These are phyloP conservation scores for Nothocercus nigrocapillus DNA, from an alignment of 2,113 vertebrate genomes.

Conservation along the genomic window DNA sequence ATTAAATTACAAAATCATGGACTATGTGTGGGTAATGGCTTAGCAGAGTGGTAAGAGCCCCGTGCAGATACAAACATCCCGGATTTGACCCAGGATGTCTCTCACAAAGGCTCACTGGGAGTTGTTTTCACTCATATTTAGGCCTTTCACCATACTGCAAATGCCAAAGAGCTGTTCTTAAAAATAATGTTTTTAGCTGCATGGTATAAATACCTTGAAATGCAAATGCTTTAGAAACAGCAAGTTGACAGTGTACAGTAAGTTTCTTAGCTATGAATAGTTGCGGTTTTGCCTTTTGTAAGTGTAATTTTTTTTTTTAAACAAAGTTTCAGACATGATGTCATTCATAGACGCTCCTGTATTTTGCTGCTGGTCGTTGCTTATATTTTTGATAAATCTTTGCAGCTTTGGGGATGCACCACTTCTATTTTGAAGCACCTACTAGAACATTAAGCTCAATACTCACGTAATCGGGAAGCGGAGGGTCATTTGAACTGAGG, in stretches of 20 bases:
- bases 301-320: neutral
- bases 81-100: neutral
- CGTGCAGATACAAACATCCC: neutral
- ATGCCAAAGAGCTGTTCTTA: neutral
- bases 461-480: slow-evolving; percentile 97
- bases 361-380: slow-evolving; percentile 29
- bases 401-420: neutral
- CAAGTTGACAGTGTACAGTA: neutral
- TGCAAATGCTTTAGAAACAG: neutral
- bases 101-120: neutral
- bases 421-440: neutral
- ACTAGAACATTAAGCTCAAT: slow-evolving; percentile 2
- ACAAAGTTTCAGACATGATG: slow-evolving; percentile 46
- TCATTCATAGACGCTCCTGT: slow-evolving; percentile 62
- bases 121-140: neutral
- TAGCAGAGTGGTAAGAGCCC: neutral
- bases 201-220: neutral
- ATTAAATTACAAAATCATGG: slow-evolving; percentile 6
- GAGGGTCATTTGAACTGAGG: slow-evolving; percentile 80
- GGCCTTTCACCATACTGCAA: neutral
- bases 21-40: neutral
- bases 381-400: neutral
- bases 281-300: slow-evolving; percentile 27
- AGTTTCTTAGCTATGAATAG: slow-evolving; percentile 14
- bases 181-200: neutral